Conservation (phyloP, 2,888 invertebrate genomes). For the Lampropteryx suffumata region DNA sequence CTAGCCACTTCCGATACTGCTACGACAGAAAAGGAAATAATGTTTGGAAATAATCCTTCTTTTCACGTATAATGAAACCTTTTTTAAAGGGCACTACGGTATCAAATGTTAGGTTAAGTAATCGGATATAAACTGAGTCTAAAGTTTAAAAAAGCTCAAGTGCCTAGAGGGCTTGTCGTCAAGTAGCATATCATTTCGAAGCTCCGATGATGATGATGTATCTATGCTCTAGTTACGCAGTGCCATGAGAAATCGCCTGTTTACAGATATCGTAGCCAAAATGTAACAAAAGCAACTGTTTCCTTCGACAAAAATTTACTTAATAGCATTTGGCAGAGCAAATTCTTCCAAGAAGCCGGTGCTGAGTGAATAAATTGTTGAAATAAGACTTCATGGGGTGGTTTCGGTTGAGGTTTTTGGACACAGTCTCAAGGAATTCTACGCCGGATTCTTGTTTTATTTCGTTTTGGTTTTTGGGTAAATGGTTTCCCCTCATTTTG, state of each 20-base stretch:
- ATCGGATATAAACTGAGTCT: no score
- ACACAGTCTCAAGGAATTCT: conserved; percentile 11
- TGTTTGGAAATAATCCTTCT: conserved; percentile 4
- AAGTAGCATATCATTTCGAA: no score
- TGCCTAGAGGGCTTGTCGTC: no score
- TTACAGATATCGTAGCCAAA: conserved; percentile 54
- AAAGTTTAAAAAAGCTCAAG: no score
- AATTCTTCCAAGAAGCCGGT: conserved; percentile 38
- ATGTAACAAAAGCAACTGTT: conserved; percentile 55
- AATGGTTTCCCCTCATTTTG: conserved; percentile 4
- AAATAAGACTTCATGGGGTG: conserved; percentile 21
- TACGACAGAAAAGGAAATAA: conserved; percentile 11
- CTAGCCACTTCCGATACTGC: conserved; percentile 44
- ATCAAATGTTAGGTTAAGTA: no score
- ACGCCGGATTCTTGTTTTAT: conserved; percentile 9
- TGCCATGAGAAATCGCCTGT: conserved; percentile 51
- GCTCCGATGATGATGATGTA: background rate
- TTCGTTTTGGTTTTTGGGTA: conserved; percentile 4
- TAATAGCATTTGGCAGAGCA: conserved; percentile 62
- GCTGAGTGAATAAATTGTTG: conserved; percentile 18
- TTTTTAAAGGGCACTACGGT: background rate
- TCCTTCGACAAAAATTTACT: conserved; percentile 56
- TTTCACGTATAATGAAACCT: background rate
- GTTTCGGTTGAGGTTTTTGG: conserved; percentile 18
- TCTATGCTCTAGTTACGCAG: conserved; percentile 42